phyloP scores from a whole-genome alignment of 2,888 invertebrate species.

The Helobdella robusta region DNA sequence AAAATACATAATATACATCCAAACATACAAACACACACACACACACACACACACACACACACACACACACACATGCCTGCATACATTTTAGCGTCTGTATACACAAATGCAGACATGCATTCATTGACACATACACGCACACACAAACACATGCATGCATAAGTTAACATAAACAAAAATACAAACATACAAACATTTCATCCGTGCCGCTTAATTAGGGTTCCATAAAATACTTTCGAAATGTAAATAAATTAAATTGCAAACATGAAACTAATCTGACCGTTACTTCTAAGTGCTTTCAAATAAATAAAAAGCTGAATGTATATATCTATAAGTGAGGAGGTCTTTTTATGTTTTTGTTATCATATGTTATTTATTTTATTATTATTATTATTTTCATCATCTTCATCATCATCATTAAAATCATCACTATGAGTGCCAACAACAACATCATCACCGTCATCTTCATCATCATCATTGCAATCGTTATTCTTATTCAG shows the following conservation, averaged over 20 bases:
- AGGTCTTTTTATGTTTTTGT: too few species aligned
- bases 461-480: background rate
- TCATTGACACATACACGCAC: background rate
- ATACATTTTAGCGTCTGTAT: background rate
- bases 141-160: background rate
- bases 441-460: background rate
- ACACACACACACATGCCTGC: background rate
- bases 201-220: too few species aligned
- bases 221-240: too few species aligned
- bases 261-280: too few species aligned
- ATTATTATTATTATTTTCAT: background rate
- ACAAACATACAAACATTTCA: too few species aligned
- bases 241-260: too few species aligned
- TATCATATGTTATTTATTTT: too few species aligned
- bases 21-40: background rate
- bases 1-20: background rate
- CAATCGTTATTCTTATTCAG: background rate
- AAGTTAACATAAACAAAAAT: background rate
- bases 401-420: background rate
- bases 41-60: slow-evolving; percentile 3
- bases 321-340: too few species aligned
- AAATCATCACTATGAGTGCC: background rate
- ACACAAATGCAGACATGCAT: background rate
- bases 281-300: too few species aligned
- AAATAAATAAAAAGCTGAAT: too few species aligned